Evolutionary conservation across 1,140 invertebrate species (phyloP).

Genomic region (Drosophila rufa): DNA sequence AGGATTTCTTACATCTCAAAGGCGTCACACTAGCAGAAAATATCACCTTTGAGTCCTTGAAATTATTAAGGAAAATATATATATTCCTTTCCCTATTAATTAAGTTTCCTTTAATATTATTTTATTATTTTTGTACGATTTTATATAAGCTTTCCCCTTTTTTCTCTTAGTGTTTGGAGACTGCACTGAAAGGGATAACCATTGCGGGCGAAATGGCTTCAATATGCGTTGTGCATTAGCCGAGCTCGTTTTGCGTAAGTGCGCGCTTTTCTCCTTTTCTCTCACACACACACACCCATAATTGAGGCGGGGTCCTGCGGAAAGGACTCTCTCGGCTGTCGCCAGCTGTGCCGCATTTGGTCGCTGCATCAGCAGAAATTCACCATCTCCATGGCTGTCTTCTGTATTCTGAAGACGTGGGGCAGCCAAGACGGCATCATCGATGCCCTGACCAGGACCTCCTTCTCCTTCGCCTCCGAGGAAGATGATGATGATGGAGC

Average conservation of each 20-base stretch:
- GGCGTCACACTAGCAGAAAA: conserved; percentile 25
- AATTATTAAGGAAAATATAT: not conserved
- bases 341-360: conserved; percentile 68
- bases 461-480: not conserved
- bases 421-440: conserved; percentile 49
- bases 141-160: too few species aligned
- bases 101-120: too few species aligned
- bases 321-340: conserved; percentile 55
- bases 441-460: conserved; percentile 48
- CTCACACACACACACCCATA: conserved; percentile 50
- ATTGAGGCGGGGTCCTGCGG: conserved; percentile 60
- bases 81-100: too few species aligned
- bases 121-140: too few species aligned
- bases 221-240: conserved; percentile 80
- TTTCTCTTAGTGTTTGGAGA: not conserved
- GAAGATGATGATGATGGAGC: conserved; percentile 17
- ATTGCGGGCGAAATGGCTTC: conserved; percentile 74
- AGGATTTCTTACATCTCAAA: conserved; percentile 60
- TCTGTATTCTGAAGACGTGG: conserved; percentile 16
- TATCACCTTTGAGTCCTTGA: too few species aligned
- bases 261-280: conserved; percentile 35
- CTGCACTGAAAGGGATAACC: conserved; percentile 68
- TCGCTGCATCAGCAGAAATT: conserved; percentile 76
- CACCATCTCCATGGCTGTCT: conserved; percentile 18
- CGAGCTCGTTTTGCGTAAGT: conserved; percentile 77